Evolutionary conservation across 1,140 invertebrate genomes (phyloP).

Genomic region (Ceratosolen solmsi): DNA sequence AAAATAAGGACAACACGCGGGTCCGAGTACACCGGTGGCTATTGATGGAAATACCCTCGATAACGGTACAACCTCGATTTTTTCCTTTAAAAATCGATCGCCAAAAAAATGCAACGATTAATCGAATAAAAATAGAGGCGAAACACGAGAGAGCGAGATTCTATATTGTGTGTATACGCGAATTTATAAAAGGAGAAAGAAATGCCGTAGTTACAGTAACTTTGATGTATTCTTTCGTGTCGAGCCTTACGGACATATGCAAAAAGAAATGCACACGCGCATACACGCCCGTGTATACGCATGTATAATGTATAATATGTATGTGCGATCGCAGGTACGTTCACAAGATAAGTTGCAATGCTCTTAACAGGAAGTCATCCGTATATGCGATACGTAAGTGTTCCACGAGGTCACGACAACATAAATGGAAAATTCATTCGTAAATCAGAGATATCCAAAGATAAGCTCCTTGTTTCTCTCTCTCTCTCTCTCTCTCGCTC

Average conservation of each 20-base stretch:
- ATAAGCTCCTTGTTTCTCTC: neutral
- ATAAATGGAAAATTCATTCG: constrained; percentile 5
- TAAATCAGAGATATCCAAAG: constrained; percentile 3
- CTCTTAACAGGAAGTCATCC: constrained; percentile 2
- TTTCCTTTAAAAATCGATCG: neutral
- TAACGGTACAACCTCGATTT: neutral
- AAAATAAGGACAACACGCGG: too few species aligned
- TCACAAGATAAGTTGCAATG: neutral
- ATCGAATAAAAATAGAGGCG: neutral
- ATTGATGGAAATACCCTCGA: neutral
- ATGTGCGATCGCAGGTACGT: neutral
- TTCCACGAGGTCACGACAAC: constrained; percentile 14
- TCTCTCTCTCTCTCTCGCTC: neutral
- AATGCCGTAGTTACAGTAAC: neutral
- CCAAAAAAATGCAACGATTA: neutral
- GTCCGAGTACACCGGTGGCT: too few species aligned
- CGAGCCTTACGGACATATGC: neutral
- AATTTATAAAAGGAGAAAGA: neutral
- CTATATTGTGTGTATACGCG: too few species aligned
- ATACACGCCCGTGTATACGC: neutral
- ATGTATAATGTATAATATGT: constrained; percentile 4
- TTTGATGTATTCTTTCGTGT: neutral
- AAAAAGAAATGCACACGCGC: neutral
- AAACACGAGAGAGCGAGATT: too few species aligned
- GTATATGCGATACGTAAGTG: constrained; percentile 8